phyloP scores from a whole-genome alignment of 2,888 invertebrate genomes.

The Diarsia mendica region DNA sequence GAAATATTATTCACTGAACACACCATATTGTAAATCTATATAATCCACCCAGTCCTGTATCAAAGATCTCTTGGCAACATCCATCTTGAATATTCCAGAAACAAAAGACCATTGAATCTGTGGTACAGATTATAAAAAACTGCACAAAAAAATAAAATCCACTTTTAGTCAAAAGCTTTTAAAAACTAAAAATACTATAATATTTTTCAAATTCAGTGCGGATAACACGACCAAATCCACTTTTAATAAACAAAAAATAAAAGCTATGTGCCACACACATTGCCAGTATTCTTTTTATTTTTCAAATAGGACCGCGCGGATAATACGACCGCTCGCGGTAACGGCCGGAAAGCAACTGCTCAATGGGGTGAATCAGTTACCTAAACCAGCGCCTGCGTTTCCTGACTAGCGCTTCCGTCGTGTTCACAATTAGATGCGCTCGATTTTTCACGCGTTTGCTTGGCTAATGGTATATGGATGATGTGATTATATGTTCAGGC shows the following conservation, averaged over 20 bases:
- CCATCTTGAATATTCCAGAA: slow-evolving; percentile 66
- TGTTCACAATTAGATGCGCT: slow-evolving; percentile 77
- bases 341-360: slow-evolving; percentile 75
- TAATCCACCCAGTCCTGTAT: slow-evolving; percentile 72
- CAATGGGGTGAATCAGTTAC: slow-evolving; percentile 77
- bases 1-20: slow-evolving; percentile 57
- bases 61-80: slow-evolving; percentile 70
- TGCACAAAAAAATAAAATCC: not conserved
- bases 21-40: slow-evolving; percentile 70
- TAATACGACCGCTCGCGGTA: slow-evolving; percentile 69
- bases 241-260: slow-evolving; percentile 34
- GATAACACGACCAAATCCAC: slow-evolving; percentile 64
- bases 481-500: slow-evolving; percentile 13
- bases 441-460: slow-evolving; percentile 69
- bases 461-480: slow-evolving; percentile 36
- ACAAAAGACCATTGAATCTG: not conserved
- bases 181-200: slow-evolving; percentile 45
- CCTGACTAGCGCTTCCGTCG: slow-evolving; percentile 77
- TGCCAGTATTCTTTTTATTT: slow-evolving; percentile 47
- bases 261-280: slow-evolving; percentile 48
- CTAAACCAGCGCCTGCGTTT: slow-evolving; percentile 77
- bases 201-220: slow-evolving; percentile 53
- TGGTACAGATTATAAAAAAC: not conserved
- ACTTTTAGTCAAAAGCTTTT: not conserved
- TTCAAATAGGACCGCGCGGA: slow-evolving; percentile 46